These are phyloP conservation scores for Temnothorax nylanderi DNA, from an alignment of 1,140 invertebrate species.

Conservation along the genomic window DNA sequence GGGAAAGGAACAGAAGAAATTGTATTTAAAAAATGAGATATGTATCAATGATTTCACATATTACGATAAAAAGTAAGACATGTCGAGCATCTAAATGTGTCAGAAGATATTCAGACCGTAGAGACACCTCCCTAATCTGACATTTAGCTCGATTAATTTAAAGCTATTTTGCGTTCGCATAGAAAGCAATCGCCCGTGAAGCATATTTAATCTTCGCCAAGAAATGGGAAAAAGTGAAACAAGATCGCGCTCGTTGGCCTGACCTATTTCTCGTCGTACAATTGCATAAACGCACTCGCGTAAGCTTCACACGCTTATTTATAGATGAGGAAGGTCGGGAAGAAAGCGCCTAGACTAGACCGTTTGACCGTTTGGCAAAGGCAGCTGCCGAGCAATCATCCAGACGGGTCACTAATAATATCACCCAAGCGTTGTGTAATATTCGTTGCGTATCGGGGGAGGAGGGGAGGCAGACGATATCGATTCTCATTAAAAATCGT, in stretches of 20 bases:
- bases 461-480: conserved; percentile 7
- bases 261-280: conserved; percentile 71
- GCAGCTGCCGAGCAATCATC: conserved; percentile 74
- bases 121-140: not conserved
- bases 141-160: not conserved
- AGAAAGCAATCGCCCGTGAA: not conserved
- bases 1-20: not conserved
- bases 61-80: not conserved
- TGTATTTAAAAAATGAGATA: not conserved
- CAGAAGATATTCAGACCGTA: not conserved
- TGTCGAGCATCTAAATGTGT: not conserved
- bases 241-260: conserved; percentile 60
- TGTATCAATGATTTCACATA: not conserved
- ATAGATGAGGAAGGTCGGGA: conserved; percentile 74
- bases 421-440: conserved; percentile 65
- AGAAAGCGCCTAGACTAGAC: conserved; percentile 75
- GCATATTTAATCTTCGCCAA: not conserved
- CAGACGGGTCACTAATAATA: conserved; percentile 73
- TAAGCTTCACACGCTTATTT: conserved; percentile 70
- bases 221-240: conserved; percentile 48
- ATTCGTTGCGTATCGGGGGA: conserved; percentile 56
- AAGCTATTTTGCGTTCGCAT: not conserved
- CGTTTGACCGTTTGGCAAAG: conserved; percentile 75
- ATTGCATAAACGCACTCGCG: conserved; percentile 74
- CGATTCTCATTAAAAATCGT: conserved; percentile 5